Conservation (phyloP, 2,888 invertebrate genomes). For the Nasonovia ribisnigri region DNA sequence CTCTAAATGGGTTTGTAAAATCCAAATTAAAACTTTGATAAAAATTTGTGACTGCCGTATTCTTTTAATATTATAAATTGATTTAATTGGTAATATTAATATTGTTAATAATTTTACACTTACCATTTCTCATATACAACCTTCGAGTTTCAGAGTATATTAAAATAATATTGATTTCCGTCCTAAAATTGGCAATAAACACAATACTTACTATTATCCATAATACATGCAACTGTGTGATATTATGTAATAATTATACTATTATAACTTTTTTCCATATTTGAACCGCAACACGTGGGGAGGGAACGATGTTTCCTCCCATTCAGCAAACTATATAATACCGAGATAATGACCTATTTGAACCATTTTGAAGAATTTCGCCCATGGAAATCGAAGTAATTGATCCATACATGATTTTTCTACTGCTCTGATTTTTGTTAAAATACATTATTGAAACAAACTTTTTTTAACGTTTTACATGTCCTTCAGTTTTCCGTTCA, state of each 20-base stretch:
- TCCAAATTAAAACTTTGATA: not conserved
- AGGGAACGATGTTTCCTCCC: not conserved
- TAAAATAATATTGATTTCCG: not conserved
- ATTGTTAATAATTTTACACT: too few relatives aligned
- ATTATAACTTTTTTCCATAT: not conserved
- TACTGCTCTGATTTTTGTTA: not conserved
- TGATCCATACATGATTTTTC: not conserved
- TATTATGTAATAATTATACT: not conserved
- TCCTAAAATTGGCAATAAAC: not conserved
- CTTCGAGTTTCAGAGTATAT: not conserved
- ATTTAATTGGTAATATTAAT: not conserved
- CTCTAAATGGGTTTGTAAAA: not conserved
- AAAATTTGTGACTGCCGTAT: not conserved
- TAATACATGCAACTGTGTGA: not conserved
- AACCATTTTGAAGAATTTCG: not conserved
- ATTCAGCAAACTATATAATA: not conserved
- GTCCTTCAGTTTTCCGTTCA: slow-evolving; percentile 8
- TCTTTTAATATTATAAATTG: not conserved
- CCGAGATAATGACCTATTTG: not conserved
- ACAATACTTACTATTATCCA: not conserved
- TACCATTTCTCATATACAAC: not conserved
- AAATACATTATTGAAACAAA: not conserved
- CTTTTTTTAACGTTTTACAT: not conserved
- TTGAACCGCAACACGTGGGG: not conserved
- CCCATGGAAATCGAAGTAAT: not conserved